phyloP scores from a whole-genome alignment of 2,113 vertebrate species.

The Myotis brandtii region DNA sequence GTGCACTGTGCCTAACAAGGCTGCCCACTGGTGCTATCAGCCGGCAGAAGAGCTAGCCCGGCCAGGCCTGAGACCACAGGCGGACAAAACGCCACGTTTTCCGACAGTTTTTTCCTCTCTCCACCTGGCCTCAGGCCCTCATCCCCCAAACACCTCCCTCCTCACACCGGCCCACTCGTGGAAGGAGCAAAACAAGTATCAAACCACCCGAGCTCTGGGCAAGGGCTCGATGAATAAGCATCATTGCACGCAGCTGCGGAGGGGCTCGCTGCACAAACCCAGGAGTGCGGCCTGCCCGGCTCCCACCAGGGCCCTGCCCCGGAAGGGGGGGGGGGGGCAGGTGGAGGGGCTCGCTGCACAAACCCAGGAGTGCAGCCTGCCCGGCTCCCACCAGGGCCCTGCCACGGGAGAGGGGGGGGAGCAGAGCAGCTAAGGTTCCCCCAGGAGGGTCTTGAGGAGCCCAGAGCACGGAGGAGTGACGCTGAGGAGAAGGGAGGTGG shows the following conservation, averaged over 20 bases:
- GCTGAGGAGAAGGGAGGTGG: not conserved
- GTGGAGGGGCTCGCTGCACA: rapidly evolving
- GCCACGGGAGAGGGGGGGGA: rapidly evolving
- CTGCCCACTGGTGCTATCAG: not conserved
- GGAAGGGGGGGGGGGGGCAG: too few species aligned
- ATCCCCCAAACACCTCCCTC: not conserved
- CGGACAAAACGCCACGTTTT: not conserved
- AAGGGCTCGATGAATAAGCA: not conserved
- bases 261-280: not conserved
- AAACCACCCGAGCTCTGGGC: not conserved
- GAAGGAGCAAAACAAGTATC: not conserved
- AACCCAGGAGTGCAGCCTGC: not conserved
- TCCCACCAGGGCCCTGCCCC: too few species aligned
- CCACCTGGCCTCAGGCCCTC: not conserved
- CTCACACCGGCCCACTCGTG: not conserved
- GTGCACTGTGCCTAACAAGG: not conserved
- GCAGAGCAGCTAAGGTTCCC: not conserved
- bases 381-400: too few species aligned
- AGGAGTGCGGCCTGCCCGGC: not conserved
- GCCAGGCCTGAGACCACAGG: not conserved
- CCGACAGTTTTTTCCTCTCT: not conserved
- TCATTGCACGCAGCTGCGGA: rapidly evolving
- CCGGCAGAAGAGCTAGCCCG: not conserved
- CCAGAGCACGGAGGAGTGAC: not conserved
- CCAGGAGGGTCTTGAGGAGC: not conserved